Evolutionary conservation across 2,797 vertebrate species (phyloP).

Genomic region (Austrolebias charrua): DNA sequence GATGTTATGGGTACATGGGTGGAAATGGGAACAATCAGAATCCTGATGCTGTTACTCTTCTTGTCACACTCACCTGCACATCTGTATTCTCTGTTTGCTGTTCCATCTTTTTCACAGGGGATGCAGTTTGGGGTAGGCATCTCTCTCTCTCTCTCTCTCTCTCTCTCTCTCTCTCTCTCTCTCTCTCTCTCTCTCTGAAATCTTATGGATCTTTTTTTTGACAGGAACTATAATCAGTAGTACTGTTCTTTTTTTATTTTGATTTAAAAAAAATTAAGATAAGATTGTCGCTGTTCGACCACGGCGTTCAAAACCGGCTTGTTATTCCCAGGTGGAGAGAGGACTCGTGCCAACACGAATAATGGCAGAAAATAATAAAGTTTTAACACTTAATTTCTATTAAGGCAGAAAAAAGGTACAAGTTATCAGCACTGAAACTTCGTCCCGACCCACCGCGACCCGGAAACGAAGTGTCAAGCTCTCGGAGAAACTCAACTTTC

Average conservation of each 20-base stretch:
- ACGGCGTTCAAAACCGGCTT: no score
- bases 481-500: no score
- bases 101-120: constrained; percentile 1
- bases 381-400: no score
- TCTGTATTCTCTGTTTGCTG: constrained; percentile 6
- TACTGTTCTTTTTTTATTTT: not conserved
- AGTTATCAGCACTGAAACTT: no score
- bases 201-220: not conserved
- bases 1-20: not conserved
- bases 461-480: no score
- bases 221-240: not conserved
- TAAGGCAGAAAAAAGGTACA: no score
- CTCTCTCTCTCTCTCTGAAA: not conserved
- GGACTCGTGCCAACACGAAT: no score
- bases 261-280: no score
- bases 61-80: not conserved
- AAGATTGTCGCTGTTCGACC: no score
- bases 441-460: no score
- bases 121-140: not conserved
- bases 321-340: no score
- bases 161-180: not conserved
- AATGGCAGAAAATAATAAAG: no score
- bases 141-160: not conserved
- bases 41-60: not conserved
- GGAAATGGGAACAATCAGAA: not conserved